Conservation (phyloP, 2,888 invertebrate genomes). For the Ariolimax columbianus region DNA sequence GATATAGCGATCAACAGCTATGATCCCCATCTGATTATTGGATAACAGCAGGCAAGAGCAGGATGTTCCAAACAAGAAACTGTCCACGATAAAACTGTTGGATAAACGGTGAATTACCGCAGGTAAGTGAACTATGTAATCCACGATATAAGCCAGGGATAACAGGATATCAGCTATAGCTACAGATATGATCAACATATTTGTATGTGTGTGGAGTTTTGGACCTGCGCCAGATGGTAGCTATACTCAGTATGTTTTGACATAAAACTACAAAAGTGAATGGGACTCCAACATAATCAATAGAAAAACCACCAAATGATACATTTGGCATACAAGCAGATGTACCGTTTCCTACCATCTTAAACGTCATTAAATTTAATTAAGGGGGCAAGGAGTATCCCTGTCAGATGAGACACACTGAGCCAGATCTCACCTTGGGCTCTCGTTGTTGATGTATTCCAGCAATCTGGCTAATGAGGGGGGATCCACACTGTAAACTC, state of each 20-base stretch:
- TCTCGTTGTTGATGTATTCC: too few relatives aligned
- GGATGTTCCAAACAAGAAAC: not conserved
- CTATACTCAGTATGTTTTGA: not conserved
- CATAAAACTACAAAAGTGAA: not conserved
- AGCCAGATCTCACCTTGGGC: too few relatives aligned
- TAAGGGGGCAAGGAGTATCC: too few relatives aligned
- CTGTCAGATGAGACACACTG: too few relatives aligned
- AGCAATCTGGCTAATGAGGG: too few relatives aligned
- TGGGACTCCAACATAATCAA: not conserved
- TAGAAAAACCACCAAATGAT: not conserved
- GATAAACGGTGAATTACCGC: not conserved
- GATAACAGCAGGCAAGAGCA: not conserved
- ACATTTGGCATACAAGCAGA: not conserved
- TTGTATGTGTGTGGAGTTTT: not conserved
- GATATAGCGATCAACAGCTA: too few relatives aligned
- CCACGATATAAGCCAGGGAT: not conserved
- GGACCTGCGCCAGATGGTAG: not conserved
- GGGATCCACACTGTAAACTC: too few relatives aligned
- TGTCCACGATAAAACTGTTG: not conserved
- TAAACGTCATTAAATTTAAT: not conserved
- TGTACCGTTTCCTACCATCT: not conserved
- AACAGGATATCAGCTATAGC: not conserved
- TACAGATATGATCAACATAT: not conserved
- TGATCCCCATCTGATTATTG: too few relatives aligned
- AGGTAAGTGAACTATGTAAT: not conserved